These are phyloP conservation scores for Sebastes cheni DNA, from an alignment of 2,797 vertebrate species.

Conservation along the genomic window DNA sequence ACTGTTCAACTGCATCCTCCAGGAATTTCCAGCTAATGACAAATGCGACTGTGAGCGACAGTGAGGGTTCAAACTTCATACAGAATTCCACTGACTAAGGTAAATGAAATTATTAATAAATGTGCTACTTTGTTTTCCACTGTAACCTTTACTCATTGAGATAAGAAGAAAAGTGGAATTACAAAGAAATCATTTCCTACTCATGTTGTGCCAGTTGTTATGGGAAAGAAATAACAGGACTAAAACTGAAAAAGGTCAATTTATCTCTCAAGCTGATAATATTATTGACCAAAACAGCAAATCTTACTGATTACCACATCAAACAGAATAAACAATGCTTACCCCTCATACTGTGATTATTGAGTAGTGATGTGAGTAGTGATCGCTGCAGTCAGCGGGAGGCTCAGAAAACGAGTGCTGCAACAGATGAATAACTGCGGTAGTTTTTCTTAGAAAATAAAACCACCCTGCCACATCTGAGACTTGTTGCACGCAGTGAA, in stretches of 20 bases:
- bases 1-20: neutral
- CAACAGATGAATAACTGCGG: neutral
- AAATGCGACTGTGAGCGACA: neutral
- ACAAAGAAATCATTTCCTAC: neutral
- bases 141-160: conserved; percentile 3
- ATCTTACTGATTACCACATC: conserved; percentile 12
- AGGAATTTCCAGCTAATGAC: neutral
- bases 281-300: conserved; percentile 2
- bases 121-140: neutral
- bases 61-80: neutral
- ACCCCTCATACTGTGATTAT: neutral
- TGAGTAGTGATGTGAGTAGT: neutral
- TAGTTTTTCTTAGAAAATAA: conserved; percentile 38
- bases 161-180: neutral
- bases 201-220: neutral
- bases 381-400: neutral
- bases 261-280: conserved; percentile 3
- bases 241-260: conserved; percentile 10
- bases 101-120: neutral
- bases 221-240: neutral
- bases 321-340: conserved; percentile 10
- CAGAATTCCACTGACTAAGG: conserved; percentile 6
- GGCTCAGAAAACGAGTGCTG: conserved; percentile 8
- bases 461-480: conserved; percentile 31
- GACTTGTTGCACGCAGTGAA: neutral